Evolutionary conservation across 2,888 invertebrate genomes (phyloP).

Genomic region (Callimorpha dominula): DNA sequence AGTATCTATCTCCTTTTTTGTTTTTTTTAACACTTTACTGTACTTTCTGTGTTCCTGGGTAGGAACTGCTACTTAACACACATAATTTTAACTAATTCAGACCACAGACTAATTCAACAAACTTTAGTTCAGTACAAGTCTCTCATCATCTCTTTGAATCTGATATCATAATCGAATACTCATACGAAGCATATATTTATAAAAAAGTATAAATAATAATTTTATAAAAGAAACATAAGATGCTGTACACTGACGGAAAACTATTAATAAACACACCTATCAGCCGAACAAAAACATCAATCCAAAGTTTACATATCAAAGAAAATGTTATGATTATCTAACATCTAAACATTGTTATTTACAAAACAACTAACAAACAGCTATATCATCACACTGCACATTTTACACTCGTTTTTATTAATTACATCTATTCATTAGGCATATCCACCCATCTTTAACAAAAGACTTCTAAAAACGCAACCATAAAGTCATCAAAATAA

Average conservation of each 20-base stretch:
- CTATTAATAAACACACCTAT: conserved; percentile 30
- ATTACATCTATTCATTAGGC: conserved; percentile 53
- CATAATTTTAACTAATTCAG: too few relatives aligned
- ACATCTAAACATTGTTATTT: conserved; percentile 49
- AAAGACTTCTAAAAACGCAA: conserved; percentile 21
- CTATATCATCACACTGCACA: conserved; percentile 44
- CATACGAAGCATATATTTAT: neutral
- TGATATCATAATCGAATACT: conserved; percentile 5
- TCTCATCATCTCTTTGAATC: neutral
- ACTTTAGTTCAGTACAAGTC: too few relatives aligned
- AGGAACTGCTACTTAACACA: too few relatives aligned
- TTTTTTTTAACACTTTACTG: too few relatives aligned
- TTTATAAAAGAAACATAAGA: conserved; percentile 8
- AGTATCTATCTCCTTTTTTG: too few relatives aligned
- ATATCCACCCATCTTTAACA: conserved; percentile 48
- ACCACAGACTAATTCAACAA: too few relatives aligned
- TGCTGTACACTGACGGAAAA: conserved; percentile 18
- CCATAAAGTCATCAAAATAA: conserved; percentile 8
- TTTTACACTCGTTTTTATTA: conserved; percentile 46
- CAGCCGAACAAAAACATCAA: conserved; percentile 33
- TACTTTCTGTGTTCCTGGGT: too few relatives aligned
- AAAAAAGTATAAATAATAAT: conserved; percentile 1
- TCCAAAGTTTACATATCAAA: conserved; percentile 39
- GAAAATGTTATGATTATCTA: conserved; percentile 52
- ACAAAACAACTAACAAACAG: conserved; percentile 45